Conservation (phyloP, 2,797 vertebrate species). For the Helostoma temminkii region DNA sequence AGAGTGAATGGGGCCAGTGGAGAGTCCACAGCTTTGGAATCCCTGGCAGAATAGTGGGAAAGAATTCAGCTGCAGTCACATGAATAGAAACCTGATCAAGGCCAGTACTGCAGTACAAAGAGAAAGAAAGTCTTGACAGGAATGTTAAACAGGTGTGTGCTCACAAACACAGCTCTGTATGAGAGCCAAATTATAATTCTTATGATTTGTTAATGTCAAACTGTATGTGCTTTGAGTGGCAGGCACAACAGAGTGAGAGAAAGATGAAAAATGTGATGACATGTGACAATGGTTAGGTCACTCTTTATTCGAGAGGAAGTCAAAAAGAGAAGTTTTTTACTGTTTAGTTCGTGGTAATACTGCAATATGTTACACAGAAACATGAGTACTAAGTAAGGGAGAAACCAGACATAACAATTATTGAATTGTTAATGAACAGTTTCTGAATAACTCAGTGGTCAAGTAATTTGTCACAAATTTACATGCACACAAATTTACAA, state of each 20-base stretch:
- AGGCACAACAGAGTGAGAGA: not conserved
- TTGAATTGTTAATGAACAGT: no score
- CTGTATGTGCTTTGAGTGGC: constrained; percentile 6
- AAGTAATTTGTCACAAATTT: no score
- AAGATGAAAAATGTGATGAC: not conserved
- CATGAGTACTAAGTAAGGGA: no score
- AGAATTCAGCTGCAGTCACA: constrained; percentile 13
- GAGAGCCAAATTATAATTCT: constrained; percentile 2
- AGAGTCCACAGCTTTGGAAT: constrained; percentile 26
- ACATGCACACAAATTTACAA: no score
- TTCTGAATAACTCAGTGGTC: no score
- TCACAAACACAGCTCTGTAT: not conserved
- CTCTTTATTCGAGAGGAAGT: not conserved
- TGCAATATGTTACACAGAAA: no score
- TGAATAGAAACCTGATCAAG: constrained; percentile 48
- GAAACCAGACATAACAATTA: no score
- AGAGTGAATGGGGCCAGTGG: constrained; percentile 7
- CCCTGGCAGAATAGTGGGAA: not conserved
- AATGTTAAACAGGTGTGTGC: constrained; percentile 37
- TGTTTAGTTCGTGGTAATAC: not conserved
- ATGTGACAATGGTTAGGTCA: not conserved
- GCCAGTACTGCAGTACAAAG: constrained; percentile 21
- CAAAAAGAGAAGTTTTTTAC: not conserved
- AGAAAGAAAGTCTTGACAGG: constrained; percentile 20
- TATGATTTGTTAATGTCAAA: not conserved